Evolutionary conservation across 2,113 vertebrate genomes (phyloP).

Genomic region (Cynocephalus volans): DNA sequence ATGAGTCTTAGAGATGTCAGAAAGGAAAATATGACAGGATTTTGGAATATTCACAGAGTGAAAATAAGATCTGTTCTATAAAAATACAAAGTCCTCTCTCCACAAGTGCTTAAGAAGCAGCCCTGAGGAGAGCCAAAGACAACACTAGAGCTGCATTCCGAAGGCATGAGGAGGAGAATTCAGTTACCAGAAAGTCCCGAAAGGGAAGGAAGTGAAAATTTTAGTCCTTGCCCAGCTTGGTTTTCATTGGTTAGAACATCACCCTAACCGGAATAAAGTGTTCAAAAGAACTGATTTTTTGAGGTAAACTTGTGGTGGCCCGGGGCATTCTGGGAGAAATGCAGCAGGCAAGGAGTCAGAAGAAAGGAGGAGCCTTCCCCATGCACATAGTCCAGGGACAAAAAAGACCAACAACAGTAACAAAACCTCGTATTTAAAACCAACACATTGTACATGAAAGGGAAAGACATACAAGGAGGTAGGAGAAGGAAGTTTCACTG

Average conservation of each 20-base stretch:
- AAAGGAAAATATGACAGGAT: conserved; percentile 84
- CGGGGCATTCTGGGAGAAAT: conserved; percentile 20
- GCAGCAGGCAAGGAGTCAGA: neutral
- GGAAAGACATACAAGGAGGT: neutral
- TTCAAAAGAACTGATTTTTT: conserved; percentile 37
- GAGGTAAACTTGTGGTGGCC: neutral
- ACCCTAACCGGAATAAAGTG: conserved; percentile 28
- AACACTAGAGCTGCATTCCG: conserved; percentile 76
- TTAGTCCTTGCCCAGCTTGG: conserved; percentile 33
- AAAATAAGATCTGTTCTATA: conserved; percentile 71
- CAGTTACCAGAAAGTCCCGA: conserved; percentile 76
- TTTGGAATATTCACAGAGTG: conserved; percentile 74
- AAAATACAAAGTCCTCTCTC: conserved; percentile 62
- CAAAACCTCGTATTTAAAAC: neutral
- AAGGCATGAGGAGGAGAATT: conserved; percentile 62
- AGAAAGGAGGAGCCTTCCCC: neutral
- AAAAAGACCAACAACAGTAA: neutral
- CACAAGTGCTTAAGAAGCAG: conserved; percentile 64
- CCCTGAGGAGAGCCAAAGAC: conserved; percentile 73
- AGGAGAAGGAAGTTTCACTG: neutral
- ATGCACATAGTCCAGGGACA: neutral
- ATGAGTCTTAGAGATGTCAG: conserved; percentile 82
- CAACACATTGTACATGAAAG: neutral
- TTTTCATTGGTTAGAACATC: conserved; percentile 60
- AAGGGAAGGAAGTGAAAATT: conserved; percentile 65